Evolutionary conservation across 2,888 invertebrate genomes (phyloP).

Genomic region (Tenthredo mesomela): DNA sequence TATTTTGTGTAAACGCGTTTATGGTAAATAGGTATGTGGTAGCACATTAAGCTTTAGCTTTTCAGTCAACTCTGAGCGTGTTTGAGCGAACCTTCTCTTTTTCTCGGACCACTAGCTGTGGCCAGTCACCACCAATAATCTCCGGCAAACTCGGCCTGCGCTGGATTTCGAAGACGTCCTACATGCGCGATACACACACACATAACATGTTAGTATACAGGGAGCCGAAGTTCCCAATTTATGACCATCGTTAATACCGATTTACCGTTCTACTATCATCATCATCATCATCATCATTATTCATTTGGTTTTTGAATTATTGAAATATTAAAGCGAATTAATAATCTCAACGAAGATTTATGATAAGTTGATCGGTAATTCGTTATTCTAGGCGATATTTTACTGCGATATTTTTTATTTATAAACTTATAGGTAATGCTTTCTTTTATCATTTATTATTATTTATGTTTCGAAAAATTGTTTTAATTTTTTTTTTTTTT

Average conservation of each 20-base stretch:
- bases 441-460: slow-evolving; percentile 52
- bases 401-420: slow-evolving; percentile 50
- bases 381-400: slow-evolving; percentile 40
- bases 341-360: neutral
- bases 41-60: slow-evolving; percentile 34
- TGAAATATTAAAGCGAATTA: neutral
- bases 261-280: slow-evolving; percentile 11
- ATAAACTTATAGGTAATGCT: slow-evolving; percentile 67
- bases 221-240: slow-evolving; percentile 53
- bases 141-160: slow-evolving; percentile 85
- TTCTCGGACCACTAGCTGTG: slow-evolving; percentile 84
- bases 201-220: slow-evolving; percentile 53
- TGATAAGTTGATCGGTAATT: slow-evolving; percentile 29
- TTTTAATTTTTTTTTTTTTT: neutral
- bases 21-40: neutral
- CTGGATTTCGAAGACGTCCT: slow-evolving; percentile 85
- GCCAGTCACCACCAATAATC: slow-evolving; percentile 86
- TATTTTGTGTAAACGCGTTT: neutral
- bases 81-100: slow-evolving; percentile 84
- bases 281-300: neutral
- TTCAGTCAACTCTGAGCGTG: slow-evolving; percentile 53
- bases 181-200: slow-evolving; percentile 77
- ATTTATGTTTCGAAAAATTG: neutral
- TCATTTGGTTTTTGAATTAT: neutral
- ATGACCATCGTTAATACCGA: slow-evolving; percentile 40